Evolutionary conservation across 2,888 invertebrate genomes (phyloP), one percentile per base, ranked within the genome.

Genomic region (Phytoseiulus persimilis): DNA sequence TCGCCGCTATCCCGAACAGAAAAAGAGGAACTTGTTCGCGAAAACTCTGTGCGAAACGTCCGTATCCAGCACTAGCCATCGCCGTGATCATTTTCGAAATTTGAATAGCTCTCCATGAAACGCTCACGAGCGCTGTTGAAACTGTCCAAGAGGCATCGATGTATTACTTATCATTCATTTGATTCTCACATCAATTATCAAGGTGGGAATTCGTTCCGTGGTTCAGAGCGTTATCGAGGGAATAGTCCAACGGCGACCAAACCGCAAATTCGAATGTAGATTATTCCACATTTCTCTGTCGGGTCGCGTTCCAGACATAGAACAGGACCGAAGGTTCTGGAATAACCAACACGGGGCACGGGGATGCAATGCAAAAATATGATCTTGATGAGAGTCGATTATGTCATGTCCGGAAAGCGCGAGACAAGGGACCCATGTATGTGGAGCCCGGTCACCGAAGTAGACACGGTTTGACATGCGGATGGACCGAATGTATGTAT

Each of bases 401-500:
- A 87, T 87, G 83, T 83, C 31, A 33, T 32, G 33, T 32, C 87
- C 87, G 87, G n/a, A n/a, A 87, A 3, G 32, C 32, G 32, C 87
- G 87, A 23, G 5, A 45, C 45, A 6, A 18, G 32, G 45, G 31
- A n/a, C 18, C 39, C 45, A 45, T 9, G n/a, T 33, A 5, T 32
- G 31, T 23, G 84, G 33, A 6, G 33, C 33, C 87, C 9, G 28
- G 11, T 39, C 39, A 9, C 39, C 39, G 45, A 32, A 18, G 45
- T 87, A 45, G 45, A n/a, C 9, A 31, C 14, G 14, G 23, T 31
- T 84, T 31, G 45, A 33, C 6, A 87, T 32, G n/a, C 32, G n/a
- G 18, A 87, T 31, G 87, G 45, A 87, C 33, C 32, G 45, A 87
- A 87, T 87, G 31, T 28, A 87, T 87, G 87, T 87, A 87, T 39